Base-by-base conservation (phyloP, 2,888 invertebrate genomes). In the Athalia cordata region DNA sequence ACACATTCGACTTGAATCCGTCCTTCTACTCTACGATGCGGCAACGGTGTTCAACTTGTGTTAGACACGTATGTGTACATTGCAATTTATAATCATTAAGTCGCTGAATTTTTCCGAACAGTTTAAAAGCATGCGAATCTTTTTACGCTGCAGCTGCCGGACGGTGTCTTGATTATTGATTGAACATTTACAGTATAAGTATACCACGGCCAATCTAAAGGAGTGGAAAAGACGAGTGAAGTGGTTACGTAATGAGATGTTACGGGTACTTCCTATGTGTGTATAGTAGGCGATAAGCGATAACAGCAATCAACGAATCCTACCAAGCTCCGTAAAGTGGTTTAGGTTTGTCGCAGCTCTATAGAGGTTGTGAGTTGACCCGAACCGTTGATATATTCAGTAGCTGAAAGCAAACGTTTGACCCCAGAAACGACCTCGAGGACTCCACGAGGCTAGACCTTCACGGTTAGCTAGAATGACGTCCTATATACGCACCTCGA, bases 221-320 rank as follows among this genome's bases (percentile, higher is more conserved):
- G 29, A 29, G 29, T 29, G 29, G 29, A 29, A 29, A 29, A 29
- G 29, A 29, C 1, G 29, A 29, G 29, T 29, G 29, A 29, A 29
- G 29, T 29, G 29, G 29, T 29, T 29, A 29, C 29, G 29, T 29
- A 29, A 29, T 29, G 1, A 29, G 29, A 29, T 29, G 29, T 29
- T 29, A 29, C 29, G 29, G 29, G 29, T 29, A 29, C 29, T 29
- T 29, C 29, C 29, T 29, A 29, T 29, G 29, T 29, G 29, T 29
- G 29, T 29, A 29, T 29, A 29, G 29, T 2, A 29, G 29, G 29
- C 29, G 29, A 29, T 29, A 29, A 2, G 29, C 50, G 67, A 43
- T 68, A 68, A 68, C 52, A 43, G 67, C 52, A 68, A 68, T 68
- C 67, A 68, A 49, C 52, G 15, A 43, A 68, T 29, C 52, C 67